Evolutionary conservation across 2,113 vertebrate genomes (phyloP).

Genomic region (Pitta sordida): DNA sequence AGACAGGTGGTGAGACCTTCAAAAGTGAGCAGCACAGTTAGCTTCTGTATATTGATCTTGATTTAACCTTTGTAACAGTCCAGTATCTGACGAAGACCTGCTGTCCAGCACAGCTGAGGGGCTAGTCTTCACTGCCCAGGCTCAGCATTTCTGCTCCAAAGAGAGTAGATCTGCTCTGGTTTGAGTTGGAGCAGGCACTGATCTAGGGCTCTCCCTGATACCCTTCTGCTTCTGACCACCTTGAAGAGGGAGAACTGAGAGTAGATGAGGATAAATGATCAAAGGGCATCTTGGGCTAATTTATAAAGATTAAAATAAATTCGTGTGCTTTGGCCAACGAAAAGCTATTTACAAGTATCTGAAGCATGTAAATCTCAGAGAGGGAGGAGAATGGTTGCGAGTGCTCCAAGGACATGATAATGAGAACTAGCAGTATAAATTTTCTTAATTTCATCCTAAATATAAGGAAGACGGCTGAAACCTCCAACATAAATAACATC

Average conservation of each 20-base stretch:
- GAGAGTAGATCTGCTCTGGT: background rate
- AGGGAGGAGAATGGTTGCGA: conserved; percentile 18
- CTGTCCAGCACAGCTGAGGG: background rate
- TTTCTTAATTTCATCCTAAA: conserved; percentile 56
- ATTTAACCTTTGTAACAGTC: background rate
- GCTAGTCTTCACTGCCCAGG: background rate
- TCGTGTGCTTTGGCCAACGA: conserved; percentile 21
- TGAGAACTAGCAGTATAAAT: conserved; percentile 49
- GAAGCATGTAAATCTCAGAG: conserved; percentile 46
- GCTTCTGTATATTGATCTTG: background rate
- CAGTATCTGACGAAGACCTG: background rate
- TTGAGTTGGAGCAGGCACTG: background rate
- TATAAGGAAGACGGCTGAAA: conserved; percentile 9
- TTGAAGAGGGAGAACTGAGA: background rate
- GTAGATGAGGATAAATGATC: conserved; percentile 17
- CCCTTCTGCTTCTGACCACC: background rate
- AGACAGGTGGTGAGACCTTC: background rate
- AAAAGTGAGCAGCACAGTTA: background rate
- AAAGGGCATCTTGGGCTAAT: conserved; percentile 17
- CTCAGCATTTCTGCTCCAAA: background rate
- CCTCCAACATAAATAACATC: conserved; percentile 29
- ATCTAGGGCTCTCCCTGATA: background rate
- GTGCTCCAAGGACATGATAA: conserved; percentile 47
- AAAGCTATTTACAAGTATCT: conserved; percentile 52
- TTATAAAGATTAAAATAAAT: conserved; percentile 56